Evolutionary conservation across 2,797 vertebrate genomes (phyloP), one percentile per base, ranked within the genome.

Genomic region (Karalla daura): DNA sequence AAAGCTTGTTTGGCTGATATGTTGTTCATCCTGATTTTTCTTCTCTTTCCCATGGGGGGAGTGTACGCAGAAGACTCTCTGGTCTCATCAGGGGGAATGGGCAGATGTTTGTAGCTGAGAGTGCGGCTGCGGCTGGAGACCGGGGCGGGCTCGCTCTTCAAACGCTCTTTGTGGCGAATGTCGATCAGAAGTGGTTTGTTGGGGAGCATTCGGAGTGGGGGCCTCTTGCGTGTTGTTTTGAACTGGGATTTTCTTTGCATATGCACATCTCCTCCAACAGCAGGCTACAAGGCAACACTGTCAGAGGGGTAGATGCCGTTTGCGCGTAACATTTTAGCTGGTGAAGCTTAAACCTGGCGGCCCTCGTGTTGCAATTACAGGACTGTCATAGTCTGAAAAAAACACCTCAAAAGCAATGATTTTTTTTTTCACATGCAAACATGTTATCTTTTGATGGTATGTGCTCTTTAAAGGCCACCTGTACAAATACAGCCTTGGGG

Each of bases 61-160:
- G n/a, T n/a, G 70, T 8, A 3, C 74, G 27, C 50, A 32, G 78
- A 63, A 1, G 52, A 64, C 67, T 70, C 68, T 83, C 65, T 76
- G 78, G 63, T 80, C 78, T 84, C 68, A 76, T 81, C 70, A 28
- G 74, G 66, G 74, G 70, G 69, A 72, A 63, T 69, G 69, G 79
- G 69, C 88, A 87, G 86, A 87, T 90, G 87, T 89, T 88, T 83
- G 85, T 89, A 76, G 86, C 88, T 63, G 80, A 21, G 36, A 77
- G 41, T 21, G 51, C 13, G 72, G 84, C 75, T 24, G 30, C 66
- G 13, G n/a, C n/a, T n/a, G n/a, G 44, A 74, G 69, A 50, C 51
- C 78, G 23, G 47, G 12, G 76, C 74, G 47, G 80, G 70, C 66
- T 21, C 63, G 63, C 64, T 81, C 85, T 77, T 83, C 78, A 82